Conservation (phyloP, 2,797 vertebrate species). For the Chaetophractus vellerosus region DNA sequence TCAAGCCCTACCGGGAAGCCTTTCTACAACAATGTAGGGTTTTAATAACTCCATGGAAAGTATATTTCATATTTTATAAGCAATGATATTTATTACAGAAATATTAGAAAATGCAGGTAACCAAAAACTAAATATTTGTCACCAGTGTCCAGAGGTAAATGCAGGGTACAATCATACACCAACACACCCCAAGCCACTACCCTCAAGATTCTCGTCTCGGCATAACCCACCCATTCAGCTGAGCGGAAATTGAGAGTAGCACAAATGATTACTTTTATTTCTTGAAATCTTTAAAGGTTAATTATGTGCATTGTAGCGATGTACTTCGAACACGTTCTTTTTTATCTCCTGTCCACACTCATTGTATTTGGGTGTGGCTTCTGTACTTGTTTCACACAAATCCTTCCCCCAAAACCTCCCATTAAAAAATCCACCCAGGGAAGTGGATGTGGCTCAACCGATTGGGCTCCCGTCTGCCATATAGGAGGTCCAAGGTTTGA, state of each 20-base stretch:
- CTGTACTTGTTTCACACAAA: neutral
- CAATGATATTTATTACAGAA: neutral
- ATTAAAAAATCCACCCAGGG: neutral
- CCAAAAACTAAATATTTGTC: neutral
- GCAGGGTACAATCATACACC: fast-evolving
- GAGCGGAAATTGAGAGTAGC: neutral
- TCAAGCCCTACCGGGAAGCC: neutral
- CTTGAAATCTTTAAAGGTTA: neutral
- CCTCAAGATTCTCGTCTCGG: fast-evolving
- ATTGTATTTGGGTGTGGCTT: neutral
- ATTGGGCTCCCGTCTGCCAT: too few relatives aligned
- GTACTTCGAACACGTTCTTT: neutral
- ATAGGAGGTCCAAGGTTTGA: too few relatives aligned
- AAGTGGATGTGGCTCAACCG: too few relatives aligned
- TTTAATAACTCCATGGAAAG: neutral
- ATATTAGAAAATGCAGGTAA: neutral
- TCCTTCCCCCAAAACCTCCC: neutral
- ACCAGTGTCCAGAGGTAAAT: neutral
- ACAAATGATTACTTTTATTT: neutral
- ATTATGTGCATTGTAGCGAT: neutral
- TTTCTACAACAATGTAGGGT: neutral
- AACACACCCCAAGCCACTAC: fast-evolving
- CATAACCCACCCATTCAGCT: neutral
- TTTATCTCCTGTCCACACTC: neutral
- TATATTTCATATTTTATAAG: neutral